Conservation (phyloP, 2,888 invertebrate genomes). For the Marronus borbonicus region DNA sequence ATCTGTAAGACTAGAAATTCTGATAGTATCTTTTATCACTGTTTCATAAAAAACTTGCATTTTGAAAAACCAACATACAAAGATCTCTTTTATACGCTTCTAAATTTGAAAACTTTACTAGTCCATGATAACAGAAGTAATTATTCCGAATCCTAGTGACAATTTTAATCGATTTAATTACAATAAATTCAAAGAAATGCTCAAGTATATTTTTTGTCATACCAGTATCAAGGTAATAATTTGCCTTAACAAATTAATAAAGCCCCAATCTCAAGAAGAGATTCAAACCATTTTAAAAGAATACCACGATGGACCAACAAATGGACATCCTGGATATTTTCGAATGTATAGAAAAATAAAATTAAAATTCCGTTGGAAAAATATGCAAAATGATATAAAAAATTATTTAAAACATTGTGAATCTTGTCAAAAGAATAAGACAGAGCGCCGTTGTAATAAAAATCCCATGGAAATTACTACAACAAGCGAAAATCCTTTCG, state of each 20-base stretch:
- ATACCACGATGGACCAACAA: conserved; percentile 38
- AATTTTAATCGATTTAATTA: conserved; percentile 3
- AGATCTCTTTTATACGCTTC: not conserved
- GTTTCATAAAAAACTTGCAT: not conserved
- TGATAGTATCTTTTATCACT: not conserved
- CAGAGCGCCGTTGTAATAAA: conserved; percentile 50
- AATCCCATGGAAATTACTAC: conserved; percentile 63
- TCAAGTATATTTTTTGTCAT: conserved; percentile 22
- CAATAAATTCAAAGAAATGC: conserved; percentile 19
- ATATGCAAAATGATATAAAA: conserved; percentile 51
- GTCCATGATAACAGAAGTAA: not conserved
- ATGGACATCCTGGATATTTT: conserved; percentile 47
- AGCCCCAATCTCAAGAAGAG: conserved; percentile 7
- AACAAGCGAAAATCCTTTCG: conserved; percentile 59
- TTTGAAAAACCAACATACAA: not conserved
- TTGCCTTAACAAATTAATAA: not conserved
- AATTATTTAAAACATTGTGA: conserved; percentile 51
- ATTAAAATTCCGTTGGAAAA: conserved; percentile 53
- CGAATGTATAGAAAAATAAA: conserved; percentile 49
- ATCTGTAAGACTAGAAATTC: not conserved
- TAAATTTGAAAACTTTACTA: not conserved
- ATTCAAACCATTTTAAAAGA: conserved; percentile 25
- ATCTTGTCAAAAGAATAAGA: conserved; percentile 60
- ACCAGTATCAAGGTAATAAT: conserved; percentile 5
- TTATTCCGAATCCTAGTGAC: not conserved